A percentile compares a stretch with the other conserved stretches of the same genome.
phyloP scores from a whole-genome alignment of 2,888 invertebrate genomes.

The Phyllotreta striolata region DNA sequence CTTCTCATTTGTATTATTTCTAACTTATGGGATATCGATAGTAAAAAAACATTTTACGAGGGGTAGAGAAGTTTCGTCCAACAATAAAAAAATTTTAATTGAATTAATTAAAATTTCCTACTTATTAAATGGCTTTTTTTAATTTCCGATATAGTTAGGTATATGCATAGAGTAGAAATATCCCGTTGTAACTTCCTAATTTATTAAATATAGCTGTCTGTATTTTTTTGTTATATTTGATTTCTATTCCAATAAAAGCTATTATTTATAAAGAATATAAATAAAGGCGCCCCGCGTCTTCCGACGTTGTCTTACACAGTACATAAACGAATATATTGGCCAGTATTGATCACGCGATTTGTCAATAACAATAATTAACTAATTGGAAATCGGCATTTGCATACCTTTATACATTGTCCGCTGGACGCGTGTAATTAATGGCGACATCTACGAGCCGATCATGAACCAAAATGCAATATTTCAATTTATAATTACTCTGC shows the following conservation, averaged over 20 bases:
- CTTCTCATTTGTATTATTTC: conserved; percentile 54
- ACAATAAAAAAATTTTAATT: neutral
- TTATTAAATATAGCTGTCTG: neutral
- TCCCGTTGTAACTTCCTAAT: neutral
- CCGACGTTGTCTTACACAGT: conserved; percentile 52
- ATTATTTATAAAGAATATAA: conserved; percentile 26
- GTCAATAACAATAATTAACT: conserved; percentile 63
- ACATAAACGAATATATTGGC: conserved; percentile 48
- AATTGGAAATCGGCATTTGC: conserved; percentile 61
- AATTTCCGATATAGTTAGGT: neutral
- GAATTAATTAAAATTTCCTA: too few species aligned
- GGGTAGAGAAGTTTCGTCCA: neutral
- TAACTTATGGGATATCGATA: conserved; percentile 38
- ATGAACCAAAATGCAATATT: conserved; percentile 4
- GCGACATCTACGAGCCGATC: conserved; percentile 12
- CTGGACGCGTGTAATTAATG: conserved; percentile 35
- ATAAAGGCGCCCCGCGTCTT: conserved; percentile 56
- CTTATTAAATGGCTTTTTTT: neutral
- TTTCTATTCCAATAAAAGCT: neutral
- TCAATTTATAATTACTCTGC: neutral
- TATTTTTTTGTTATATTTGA: neutral
- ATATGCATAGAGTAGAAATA: too few species aligned
- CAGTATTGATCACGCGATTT: conserved; percentile 58
- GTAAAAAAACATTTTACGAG: conserved; percentile 26
- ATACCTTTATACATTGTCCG: conserved; percentile 49